Base-by-base conservation (phyloP, 2,888 invertebrate genomes). In the Drosophila flavopinicola region DNA sequence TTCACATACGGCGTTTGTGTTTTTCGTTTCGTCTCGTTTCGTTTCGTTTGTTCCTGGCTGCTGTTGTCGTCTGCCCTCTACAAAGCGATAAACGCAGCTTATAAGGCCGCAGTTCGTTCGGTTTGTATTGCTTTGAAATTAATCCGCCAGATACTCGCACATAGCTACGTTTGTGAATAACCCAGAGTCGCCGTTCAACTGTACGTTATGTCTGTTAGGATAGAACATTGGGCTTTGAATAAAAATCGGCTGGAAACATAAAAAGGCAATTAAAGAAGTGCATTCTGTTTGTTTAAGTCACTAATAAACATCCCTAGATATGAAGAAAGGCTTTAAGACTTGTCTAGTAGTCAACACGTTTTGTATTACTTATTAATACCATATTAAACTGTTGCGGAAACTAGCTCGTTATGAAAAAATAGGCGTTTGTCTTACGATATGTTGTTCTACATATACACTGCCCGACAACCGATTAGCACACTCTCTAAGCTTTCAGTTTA, bases 101-200 rank as follows among this genome's bases (percentile, higher is more conserved):
- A 70, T 70, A 52, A 71, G 58, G 71, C 71, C 39, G 67, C 53
- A 47, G 48, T 37, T 49, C 24, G 39, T 49, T 63, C 79, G 83
- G 68, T 86, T 75, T 76, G 61, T 58, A 67, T 83, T 74, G 85
- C 87, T 84, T 84, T 84, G 83, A 87, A 85, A 79, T 84, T 71
- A 77, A 84, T 84, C 74, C 84, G 86, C 83, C 87, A 85, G 71
- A 79, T 74, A 67, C 35, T 53, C 63, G 48, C 20, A 23, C 41
- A 47, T 56, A 67, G 72, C 64, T 64, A 49, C 53, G 60, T 74
- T 80, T 79, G 77, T 53, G 66, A 57, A 66, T 47, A 42, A 58
- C 58, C 61, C 51, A 61, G 52, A 52, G 41, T 32, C 48, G 61
- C 23, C 65, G 45, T 29, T 30, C 53, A 59, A 42, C 39, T 49